Base-by-base conservation (phyloP, 2,888 invertebrate species). In the Balanococcus diminutus region DNA sequence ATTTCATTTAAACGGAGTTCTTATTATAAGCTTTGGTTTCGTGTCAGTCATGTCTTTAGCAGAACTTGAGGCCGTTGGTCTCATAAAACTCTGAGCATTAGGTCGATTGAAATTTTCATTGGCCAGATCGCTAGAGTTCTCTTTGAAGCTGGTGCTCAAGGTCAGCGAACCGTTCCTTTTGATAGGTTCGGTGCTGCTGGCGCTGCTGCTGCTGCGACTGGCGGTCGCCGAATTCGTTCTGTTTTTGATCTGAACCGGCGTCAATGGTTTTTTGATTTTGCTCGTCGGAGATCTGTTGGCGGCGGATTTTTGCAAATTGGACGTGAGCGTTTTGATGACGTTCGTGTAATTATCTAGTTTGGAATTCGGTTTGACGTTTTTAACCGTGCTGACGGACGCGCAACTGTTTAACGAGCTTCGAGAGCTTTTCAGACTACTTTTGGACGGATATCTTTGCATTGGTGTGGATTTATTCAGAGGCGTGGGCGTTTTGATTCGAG, bases 351-450 rank as follows among this genome's bases (percentile, higher is more conserved):
- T 93, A 90, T 88, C 87, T 16, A 89, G 87, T 86, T 88, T 88
- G 1, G 88, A 87, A 22, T 87, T 87, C 1, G 90, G 89, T n/a
- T 94, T 93, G 86, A 94, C 92, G 16, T 39, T 84, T 42, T 84
- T 84, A 0, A 96, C 96, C 0, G 96, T 96, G 85, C 94, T 94
- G 0, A 93, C 93, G 1, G 94, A 94, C 0, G 94, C 93, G 2
- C 95, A 93, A 89, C 96, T 96, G 89, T 96, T 96, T 84, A 96
- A 90, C 0, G 96, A 96, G 89, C 95, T 96, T 36, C 95, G 91
- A 0, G 96, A 96, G 89, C 96, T 96, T 31, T 95, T 92, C 19
- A 96, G 90, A 85, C 96, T 96, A 67, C 95, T 94, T 56, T 95
- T 91, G 0, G 96, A 96, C 19, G 94, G 93, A 5, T 95, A 95